These are phyloP conservation scores for Drosophila sechellia DNA, from an alignment of 1,140 invertebrate genomes.

Conservation along the genomic window DNA sequence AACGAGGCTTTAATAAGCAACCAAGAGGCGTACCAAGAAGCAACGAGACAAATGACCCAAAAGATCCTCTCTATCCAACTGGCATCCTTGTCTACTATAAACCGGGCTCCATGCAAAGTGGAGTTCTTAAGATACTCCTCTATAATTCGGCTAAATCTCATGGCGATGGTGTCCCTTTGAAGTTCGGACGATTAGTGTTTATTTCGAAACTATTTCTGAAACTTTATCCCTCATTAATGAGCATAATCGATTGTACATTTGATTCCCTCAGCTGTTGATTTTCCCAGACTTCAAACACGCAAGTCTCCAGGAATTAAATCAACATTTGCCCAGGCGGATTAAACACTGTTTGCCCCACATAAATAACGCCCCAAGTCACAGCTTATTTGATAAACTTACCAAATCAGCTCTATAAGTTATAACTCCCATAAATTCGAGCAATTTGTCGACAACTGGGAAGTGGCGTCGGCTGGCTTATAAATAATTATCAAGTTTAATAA, in stretches of 20 bases:
- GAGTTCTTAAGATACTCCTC: constrained; percentile 84
- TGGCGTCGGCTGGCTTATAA: constrained; percentile 1
- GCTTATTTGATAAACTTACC: constrained; percentile 6
- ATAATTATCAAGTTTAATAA: no score
- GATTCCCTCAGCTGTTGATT: constrained; percentile 28
- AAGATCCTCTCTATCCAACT: constrained; percentile 87
- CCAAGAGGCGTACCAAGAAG: constrained; percentile 88
- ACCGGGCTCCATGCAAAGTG: constrained; percentile 86
- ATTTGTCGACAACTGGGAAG: constrained; percentile 25
- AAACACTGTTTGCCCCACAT: constrained; percentile 11
- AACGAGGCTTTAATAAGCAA: constrained; percentile 87
- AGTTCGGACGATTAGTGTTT: constrained; percentile 1
- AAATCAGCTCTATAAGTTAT: neutral
- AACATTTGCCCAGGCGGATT: constrained; percentile 36
- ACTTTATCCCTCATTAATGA: neutral
- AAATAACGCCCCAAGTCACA: constrained; percentile 12
- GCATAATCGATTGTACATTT: constrained; percentile 7
- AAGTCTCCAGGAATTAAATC: constrained; percentile 11
- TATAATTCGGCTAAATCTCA: constrained; percentile 58
- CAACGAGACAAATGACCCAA: constrained; percentile 87
- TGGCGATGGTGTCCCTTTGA: neutral
- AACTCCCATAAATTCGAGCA: constrained; percentile 8
- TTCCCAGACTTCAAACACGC: constrained; percentile 49
- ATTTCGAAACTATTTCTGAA: neutral
- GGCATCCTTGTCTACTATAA: constrained; percentile 86